Evolutionary conservation across 2,888 invertebrate genomes (phyloP).

Genomic region (Phorcus lineatus): DNA sequence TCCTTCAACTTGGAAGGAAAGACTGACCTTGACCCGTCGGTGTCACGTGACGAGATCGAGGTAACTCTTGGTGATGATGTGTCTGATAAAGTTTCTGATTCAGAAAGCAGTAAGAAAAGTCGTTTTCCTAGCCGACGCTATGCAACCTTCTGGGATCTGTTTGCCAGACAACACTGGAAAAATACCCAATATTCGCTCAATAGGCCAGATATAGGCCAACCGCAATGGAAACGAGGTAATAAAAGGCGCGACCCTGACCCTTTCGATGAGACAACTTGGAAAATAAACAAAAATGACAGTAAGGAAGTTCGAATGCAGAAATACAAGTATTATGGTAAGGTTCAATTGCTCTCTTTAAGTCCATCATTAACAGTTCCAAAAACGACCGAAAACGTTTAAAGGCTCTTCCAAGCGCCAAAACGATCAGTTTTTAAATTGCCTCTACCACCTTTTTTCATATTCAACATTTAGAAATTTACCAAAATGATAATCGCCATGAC

Average conservation of each 20-base stretch:
- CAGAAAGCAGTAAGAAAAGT: no score
- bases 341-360: neutral
- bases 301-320: conserved; percentile 36
- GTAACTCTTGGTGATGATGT: no score
- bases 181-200: neutral
- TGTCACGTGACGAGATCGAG: no score
- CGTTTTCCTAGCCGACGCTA: neutral
- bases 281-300: conserved; percentile 19
- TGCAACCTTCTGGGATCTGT: neutral
- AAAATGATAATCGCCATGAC: no score
- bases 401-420: no score
- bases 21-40: no score
- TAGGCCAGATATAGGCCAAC: neutral
- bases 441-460: no score
- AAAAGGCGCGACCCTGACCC: conserved; percentile 3
- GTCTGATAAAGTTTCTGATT: no score
- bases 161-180: conserved; percentile 1
- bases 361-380: neutral
- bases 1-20: no score
- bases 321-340: conserved; percentile 49
- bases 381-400: no score
- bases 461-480: no score
- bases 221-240: neutral
- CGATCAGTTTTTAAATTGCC: no score
- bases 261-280: conserved; percentile 12